These are phyloP conservation scores for Ephydatia muelleri DNA, from an alignment of 37 sponge, comb jelly and placozoan species.

Conservation along the genomic window DNA sequence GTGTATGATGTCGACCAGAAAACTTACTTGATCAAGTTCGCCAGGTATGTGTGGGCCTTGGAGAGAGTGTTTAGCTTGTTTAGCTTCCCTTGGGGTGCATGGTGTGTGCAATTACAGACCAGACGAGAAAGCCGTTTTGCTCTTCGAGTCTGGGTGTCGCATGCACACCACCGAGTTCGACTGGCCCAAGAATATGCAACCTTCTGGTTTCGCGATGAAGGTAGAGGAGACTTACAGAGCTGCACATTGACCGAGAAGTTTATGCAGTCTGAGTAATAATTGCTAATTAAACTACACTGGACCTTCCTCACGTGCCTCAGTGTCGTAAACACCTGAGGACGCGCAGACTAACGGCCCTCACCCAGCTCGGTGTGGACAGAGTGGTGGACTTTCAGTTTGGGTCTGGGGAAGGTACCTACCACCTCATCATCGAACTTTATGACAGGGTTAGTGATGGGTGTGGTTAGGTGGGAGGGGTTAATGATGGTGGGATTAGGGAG, in stretches of 20 bases:
- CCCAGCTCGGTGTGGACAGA: slow-evolving; percentile 93
- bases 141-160: slow-evolving; percentile 93
- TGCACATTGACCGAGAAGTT: not conserved
- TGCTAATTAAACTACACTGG: no score
- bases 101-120: slow-evolving; percentile 81
- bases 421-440: slow-evolving; percentile 95
- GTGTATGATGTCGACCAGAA: slow-evolving; percentile 97
- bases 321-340: slow-evolving; percentile 87
- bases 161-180: slow-evolving; percentile 95
- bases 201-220: slow-evolving; percentile 97
- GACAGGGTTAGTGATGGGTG: slow-evolving; percentile 70
- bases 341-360: slow-evolving; percentile 68
- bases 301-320: slow-evolving; percentile 29
- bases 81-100: no score
- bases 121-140: slow-evolving; percentile 82
- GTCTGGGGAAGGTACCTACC: slow-evolving; percentile 82
- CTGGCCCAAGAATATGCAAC: slow-evolving; percentile 94
- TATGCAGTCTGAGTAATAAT: not conserved
- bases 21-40: slow-evolving; percentile 93
- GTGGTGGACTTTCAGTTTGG: slow-evolving; percentile 96
- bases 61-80: no score
- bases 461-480: slow-evolving; percentile 19
- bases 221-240: not conserved
- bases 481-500: not conserved
- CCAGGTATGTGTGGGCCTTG: slow-evolving; percentile 79